Percentiles rank a stretch among this genome's conserved stretches.
Conservation (phyloP, 2,888 invertebrate species). For the Noctua comes region DNA sequence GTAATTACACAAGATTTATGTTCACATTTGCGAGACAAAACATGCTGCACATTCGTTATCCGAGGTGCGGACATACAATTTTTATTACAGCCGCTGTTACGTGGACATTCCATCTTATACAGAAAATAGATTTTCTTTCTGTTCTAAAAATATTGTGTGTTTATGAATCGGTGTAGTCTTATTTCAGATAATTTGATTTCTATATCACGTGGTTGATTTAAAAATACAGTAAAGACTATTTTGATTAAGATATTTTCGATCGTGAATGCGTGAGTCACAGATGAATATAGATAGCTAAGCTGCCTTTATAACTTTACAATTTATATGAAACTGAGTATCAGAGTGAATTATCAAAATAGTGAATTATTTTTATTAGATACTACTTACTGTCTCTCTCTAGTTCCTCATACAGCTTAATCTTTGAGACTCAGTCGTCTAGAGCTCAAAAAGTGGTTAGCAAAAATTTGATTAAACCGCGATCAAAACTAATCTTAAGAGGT, state of each 20-base stretch:
- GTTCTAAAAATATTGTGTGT: conserved; percentile 40
- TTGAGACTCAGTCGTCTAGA: not conserved
- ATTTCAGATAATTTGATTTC: conserved; percentile 27
- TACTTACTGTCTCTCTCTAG: not conserved
- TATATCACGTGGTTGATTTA: not conserved
- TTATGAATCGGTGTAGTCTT: conserved; percentile 23
- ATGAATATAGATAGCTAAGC: not conserved
- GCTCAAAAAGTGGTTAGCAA: not conserved
- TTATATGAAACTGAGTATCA: not conserved
- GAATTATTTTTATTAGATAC: not conserved
- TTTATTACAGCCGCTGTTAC: conserved; percentile 54
- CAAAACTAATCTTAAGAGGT: not conserved
- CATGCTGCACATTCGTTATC: conserved; percentile 48
- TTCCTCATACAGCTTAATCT: not conserved
- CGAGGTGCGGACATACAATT: conserved; percentile 53
- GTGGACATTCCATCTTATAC: conserved; percentile 54
- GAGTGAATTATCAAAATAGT: not conserved
- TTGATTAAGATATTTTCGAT: not conserved
- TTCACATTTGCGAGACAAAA: conserved; percentile 54
- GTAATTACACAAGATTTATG: conserved; percentile 45
- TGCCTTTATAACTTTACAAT: not conserved
- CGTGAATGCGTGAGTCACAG: not conserved
- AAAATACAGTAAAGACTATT: conserved; percentile 8
- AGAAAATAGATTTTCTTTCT: conserved; percentile 51
- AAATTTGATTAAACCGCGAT: not conserved